Conservation (phyloP, 2,113 vertebrate species). For the Pyrgilauda ruficollis region DNA sequence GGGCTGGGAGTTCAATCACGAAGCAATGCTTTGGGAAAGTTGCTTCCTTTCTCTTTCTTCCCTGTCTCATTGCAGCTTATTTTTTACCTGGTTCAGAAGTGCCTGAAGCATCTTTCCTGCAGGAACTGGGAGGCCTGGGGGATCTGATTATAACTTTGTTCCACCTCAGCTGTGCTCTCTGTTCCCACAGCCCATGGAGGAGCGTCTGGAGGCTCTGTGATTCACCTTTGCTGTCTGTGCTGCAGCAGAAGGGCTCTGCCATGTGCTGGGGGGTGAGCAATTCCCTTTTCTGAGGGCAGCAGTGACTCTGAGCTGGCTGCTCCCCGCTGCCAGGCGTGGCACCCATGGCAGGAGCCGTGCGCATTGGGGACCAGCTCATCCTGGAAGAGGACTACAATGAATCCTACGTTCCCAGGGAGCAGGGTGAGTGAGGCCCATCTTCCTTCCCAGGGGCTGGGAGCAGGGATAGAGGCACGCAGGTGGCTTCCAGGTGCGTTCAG, state of each 20-base stretch:
- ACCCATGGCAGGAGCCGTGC: slow-evolving; percentile 72
- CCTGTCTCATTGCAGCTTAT: neutral
- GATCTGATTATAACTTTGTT: neutral
- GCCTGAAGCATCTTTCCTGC: neutral
- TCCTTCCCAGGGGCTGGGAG: neutral
- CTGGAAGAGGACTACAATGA: slow-evolving; percentile 90
- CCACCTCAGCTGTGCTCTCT: neutral
- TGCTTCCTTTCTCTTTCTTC: no score
- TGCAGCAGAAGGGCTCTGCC: neutral
- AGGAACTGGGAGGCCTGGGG: neutral
- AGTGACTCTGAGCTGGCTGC: neutral
- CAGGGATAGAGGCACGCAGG: rapidly evolving
- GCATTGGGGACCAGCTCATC: slow-evolving; percentile 88
- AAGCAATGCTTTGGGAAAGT: neutral
- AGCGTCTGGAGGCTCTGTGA: neutral
- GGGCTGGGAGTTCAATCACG: rapidly evolving
- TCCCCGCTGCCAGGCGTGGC: rapidly evolving
- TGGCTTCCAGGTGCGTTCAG: rapidly evolving
- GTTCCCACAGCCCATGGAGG: neutral
- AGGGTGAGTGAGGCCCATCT: slow-evolving; percentile 27
- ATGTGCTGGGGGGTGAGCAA: rapidly evolving
- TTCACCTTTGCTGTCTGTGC: neutral
- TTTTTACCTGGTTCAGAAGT: neutral
- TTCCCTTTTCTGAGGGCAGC: rapidly evolving
- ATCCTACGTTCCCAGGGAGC: slow-evolving; percentile 77